These are phyloP conservation scores for Rotaria macrura DNA, from an alignment of 2,888 invertebrate species.

Conservation along the genomic window DNA sequence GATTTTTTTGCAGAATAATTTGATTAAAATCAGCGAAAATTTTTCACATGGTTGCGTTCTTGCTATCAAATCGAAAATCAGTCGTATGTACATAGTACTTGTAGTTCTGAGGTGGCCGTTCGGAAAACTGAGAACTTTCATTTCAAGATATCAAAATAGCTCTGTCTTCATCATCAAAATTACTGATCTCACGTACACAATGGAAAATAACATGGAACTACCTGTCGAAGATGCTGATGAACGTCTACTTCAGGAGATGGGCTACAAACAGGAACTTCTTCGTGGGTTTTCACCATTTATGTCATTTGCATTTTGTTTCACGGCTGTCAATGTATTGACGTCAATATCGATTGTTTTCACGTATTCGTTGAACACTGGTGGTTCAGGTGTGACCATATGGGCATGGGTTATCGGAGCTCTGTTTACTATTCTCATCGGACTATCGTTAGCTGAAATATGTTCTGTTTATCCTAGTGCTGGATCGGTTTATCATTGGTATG, in stretches of 20 bases:
- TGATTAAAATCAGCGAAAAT: too few species aligned
- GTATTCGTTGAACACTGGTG: not conserved
- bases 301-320: constrained; percentile 2
- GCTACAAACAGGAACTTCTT: not conserved
- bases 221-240: not conserved
- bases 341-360: not conserved
- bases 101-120: too few species aligned
- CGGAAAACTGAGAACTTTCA: too few species aligned
- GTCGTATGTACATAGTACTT: too few species aligned
- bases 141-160: too few species aligned
- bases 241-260: not conserved
- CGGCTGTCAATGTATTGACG: not conserved
- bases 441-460: not conserved
- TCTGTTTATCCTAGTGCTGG: constrained; percentile 5
- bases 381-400: not conserved
- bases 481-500: constrained; percentile 6
- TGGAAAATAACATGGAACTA: too few species aligned
- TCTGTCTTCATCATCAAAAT: too few species aligned
- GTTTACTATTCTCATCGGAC: not conserved
- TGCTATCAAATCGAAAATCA: too few species aligned
- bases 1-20: too few species aligned
- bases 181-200: too few species aligned
- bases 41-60: too few species aligned
- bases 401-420: not conserved
- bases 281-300: not conserved